Evolutionary conservation across 2,797 vertebrate genomes (phyloP), one percentile per base, ranked within the genome.

Genomic region (Ptychadena robeensis): DNA sequence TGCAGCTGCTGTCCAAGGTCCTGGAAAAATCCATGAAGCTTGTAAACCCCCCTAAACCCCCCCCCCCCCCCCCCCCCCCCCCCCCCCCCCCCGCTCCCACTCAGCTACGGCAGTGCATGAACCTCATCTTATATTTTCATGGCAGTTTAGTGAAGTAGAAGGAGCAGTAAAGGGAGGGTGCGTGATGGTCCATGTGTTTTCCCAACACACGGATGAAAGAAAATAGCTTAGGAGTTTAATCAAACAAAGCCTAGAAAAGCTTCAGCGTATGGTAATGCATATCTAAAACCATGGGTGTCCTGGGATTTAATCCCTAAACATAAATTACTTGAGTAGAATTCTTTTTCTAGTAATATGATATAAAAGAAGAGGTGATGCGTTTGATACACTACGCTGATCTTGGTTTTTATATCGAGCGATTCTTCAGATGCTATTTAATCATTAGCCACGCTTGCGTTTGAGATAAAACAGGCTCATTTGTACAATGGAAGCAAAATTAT

Each of bases 101-200:
- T 66, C 63, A 67, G 53, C 25, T 32, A 61, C 31, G 68, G 44
- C 35, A 6, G n/a, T 28, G 73, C 53, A 34, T 65, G n/a, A 76
- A 78, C 44, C 65, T 57, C n/a, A 69, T 65, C 14, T 77, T n/a
- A 67, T 65, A 81, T 48, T 57, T 74, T 66, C 71, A 68, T 37
- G 32, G 65, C 57, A 63, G 53, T 82, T n/a, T 59, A 82, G 64
- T 34, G 48, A 77, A 61, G 48, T 77, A 75, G 65, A 71, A 44
- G 12, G 64, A 74, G 15, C 44, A 15, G 66, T 14, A 44, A 59
- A 18, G 9, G 38, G 35, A 71, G 35, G 30, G n/a, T 63, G n/a
- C 6, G 32, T 35, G n/a, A 69, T 37, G n/a, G 3, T 63, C 59
- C 27, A 65, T 25, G 30, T 65, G 59, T 64, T 38, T 65, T 35